Evolutionary conservation across 2,797 vertebrate species (phyloP).

Genomic region (Bothrops alternatus): DNA sequence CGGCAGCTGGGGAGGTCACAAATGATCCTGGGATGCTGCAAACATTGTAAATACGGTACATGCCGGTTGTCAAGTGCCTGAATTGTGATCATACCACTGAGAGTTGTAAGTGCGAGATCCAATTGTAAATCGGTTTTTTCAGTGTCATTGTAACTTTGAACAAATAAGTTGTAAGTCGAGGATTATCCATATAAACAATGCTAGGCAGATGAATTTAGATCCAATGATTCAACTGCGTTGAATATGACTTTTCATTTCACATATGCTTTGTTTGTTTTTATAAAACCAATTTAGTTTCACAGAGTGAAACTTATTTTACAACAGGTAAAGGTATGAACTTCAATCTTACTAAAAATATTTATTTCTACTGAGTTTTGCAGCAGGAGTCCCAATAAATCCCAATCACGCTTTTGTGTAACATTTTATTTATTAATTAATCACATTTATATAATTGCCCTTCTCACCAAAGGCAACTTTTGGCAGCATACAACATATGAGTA

Average conservation of each 20-base stretch:
- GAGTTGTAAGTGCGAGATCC: no score
- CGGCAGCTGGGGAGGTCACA: no score
- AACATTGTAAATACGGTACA: no score
- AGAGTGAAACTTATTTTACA: not conserved
- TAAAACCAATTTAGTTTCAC: not conserved
- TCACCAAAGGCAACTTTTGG: no score
- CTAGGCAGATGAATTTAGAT: not conserved
- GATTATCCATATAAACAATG: not conserved
- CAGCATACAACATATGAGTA: no score
- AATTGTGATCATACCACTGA: no score
- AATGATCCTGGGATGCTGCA: no score
- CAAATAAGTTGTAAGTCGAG: not conserved
- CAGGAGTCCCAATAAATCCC: accelerated
- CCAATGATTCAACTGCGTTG: not conserved
- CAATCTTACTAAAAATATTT: not conserved
- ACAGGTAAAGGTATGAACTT: not conserved
- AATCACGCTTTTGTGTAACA: not conserved
- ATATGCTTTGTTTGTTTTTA: not conserved
- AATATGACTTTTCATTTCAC: not conserved
- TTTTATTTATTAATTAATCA: not conserved
- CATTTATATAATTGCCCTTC: no score
- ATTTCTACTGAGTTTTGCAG: not conserved
- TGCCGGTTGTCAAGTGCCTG: no score
- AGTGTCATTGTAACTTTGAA: no score
- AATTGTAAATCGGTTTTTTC: no score